Conservation (phyloP, 2,888 invertebrate species). For the Sinhomidia bicolor region DNA sequence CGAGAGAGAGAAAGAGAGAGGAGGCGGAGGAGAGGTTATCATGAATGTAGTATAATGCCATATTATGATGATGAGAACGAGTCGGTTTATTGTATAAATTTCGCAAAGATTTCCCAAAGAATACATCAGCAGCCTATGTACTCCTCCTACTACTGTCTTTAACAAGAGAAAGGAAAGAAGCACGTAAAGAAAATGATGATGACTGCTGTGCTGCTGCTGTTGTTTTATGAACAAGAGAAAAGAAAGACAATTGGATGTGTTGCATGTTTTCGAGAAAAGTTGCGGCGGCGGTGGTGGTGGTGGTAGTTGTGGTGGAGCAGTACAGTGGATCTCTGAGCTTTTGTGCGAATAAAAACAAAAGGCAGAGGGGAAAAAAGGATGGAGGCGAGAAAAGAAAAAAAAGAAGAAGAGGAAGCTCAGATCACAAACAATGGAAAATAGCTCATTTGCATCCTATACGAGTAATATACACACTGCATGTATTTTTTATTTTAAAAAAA, state of each 20-base stretch:
- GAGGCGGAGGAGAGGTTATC: constrained; percentile 38
- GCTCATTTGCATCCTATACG: constrained; percentile 75
- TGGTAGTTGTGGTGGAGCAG: not conserved
- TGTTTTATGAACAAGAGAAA: too few relatives aligned
- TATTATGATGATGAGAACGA: constrained; percentile 29
- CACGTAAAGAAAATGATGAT: not conserved
- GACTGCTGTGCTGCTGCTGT: not conserved
- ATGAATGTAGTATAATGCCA: constrained; percentile 47
- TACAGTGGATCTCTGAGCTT: not conserved
- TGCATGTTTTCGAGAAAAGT: not conserved
- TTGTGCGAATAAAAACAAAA: not conserved
- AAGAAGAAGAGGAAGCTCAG: constrained; percentile 57
- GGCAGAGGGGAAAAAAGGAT: not conserved
- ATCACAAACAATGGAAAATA: too few relatives aligned
- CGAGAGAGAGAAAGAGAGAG: too few relatives aligned
- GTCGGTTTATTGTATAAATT: constrained; percentile 38
- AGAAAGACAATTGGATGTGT: constrained; percentile 34
- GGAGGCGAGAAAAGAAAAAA: constrained; percentile 42
- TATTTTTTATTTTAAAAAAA: too few relatives aligned
- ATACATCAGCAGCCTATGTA: not conserved
- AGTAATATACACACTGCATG: constrained; percentile 45
- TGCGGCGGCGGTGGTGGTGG: not conserved
- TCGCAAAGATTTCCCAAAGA: constrained; percentile 37
- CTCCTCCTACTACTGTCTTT: not conserved
- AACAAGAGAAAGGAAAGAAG: not conserved